Base-by-base conservation (phyloP, 2,888 invertebrate genomes). In the Agelastica alni region DNA sequence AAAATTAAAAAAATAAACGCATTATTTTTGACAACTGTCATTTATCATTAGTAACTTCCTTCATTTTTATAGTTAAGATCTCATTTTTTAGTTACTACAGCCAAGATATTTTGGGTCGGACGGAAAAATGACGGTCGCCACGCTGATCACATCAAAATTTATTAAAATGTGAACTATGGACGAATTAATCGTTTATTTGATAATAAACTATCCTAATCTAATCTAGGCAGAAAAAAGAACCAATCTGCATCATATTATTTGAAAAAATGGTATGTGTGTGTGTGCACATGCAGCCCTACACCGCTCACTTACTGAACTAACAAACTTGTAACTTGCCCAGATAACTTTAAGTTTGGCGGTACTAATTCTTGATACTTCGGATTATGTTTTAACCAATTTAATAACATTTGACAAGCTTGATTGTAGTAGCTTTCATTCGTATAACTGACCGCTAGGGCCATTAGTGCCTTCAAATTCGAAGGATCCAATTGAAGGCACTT, bases 391-490 rank as follows among this genome's bases (percentile, higher is more conserved):
- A 94, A 74, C 93, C 93, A 93, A 60, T 85, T 85, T 66, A 86
- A 81, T 36, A 98, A 80, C 57, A 91, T 84, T 60, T 86, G 83
- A 63, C 93, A 91, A 2, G 98, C 97, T 77, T 91, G 91, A 68
- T 88, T 89, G 63, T 94, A 91, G 75, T 92, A 86, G 60, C 91
- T 93, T 80, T 99, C 99, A 78, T 99, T 99, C 4, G 98, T 96
- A 69, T 94, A 95, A 63, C 94, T 93, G 12, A 96, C 93, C 26
- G 96, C 93, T 48, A 98, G 78, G 1, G 93, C 87, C 85, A 97
- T 91, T 48, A 96, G 82, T 0, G 94, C 96, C 59, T 84, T 83
- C 42, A 89, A 78, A 75, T 96, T 94, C 6, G 83, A 80, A 0
- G 93, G 89, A 57, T 92, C 86, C 48, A 97, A 73, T 52, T 85